A percentile compares a stretch with the other conserved stretches of the same genome.
Conservation (phyloP, 2,113 vertebrate species). For the Oxygymnocypris stewartii region DNA sequence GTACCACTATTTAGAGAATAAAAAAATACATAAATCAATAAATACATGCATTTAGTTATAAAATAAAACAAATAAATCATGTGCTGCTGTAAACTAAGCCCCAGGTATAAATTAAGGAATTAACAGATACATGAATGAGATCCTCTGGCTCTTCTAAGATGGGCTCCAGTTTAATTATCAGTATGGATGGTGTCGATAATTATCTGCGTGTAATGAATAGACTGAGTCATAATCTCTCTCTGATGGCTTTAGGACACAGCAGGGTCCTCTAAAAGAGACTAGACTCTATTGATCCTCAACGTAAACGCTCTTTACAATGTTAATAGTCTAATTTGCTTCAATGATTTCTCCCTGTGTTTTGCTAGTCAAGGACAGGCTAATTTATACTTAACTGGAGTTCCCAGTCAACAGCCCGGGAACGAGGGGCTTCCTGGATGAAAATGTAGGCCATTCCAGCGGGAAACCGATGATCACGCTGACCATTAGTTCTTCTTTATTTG, state of each 20-base stretch:
- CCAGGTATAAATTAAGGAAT: no score
- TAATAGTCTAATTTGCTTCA: conserved; percentile 85
- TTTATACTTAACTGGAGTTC: conserved; percentile 77
- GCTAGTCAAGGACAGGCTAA: conserved; percentile 79
- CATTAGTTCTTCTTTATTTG: conserved; percentile 81
- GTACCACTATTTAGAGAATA: no score
- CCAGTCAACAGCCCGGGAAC: conserved; percentile 64
- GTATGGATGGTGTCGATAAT: conserved; percentile 86
- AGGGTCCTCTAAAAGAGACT: conserved; percentile 89
- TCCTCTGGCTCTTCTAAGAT: conserved; percentile 66
- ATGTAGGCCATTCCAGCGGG: conserved; percentile 73
- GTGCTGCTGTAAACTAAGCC: no score
- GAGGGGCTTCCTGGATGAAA: conserved; percentile 74
- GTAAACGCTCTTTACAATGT: conserved; percentile 87
- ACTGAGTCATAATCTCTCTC: conserved; percentile 86
- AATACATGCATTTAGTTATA: no score
- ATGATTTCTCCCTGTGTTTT: conserved; percentile 77
- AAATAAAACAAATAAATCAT: no score
- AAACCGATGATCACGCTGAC: conserved; percentile 73
- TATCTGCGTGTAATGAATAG: conserved; percentile 91
- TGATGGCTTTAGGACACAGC: conserved; percentile 91
- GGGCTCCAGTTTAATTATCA: conserved; percentile 80
- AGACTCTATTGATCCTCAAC: conserved; percentile 90
- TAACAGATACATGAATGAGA: no score
- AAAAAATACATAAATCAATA: no score